Percentiles rank a stretch among this genome's conserved stretches.
Conservation (phyloP, 2,113 vertebrate genomes). For the Acrocephalus arundinaceus region DNA sequence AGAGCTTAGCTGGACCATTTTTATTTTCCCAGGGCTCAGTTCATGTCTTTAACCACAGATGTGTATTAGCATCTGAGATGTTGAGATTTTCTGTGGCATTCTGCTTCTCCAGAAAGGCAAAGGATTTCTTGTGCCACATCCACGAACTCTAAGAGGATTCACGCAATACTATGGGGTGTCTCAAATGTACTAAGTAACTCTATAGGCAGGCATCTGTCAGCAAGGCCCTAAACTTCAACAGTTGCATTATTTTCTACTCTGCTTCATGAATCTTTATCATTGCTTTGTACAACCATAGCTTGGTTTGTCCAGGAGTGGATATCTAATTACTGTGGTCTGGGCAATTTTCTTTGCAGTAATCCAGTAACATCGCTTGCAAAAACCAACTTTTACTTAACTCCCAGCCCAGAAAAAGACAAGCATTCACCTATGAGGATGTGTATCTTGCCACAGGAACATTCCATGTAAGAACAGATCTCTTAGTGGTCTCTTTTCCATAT, state of each 20-base stretch:
- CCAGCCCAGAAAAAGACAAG: not conserved
- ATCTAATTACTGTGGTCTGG: not conserved
- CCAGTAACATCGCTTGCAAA: not conserved
- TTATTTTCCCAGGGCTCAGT: not conserved
- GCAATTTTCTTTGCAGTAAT: not conserved
- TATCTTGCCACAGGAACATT: not conserved
- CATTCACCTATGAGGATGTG: not conserved
- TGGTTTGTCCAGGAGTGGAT: not conserved
- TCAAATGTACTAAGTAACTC: not conserved
- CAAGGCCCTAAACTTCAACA: not conserved
- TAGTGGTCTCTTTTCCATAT: not conserved
- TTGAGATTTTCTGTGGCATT: not conserved
- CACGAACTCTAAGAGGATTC: not conserved
- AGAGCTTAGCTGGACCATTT: not conserved
- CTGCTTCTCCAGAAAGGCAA: not conserved
- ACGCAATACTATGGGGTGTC: not conserved
- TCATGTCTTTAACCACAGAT: not conserved
- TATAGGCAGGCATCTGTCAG: not conserved
- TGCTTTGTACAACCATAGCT: not conserved
- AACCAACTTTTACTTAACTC: fast-evolving
- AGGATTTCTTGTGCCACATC: not conserved
- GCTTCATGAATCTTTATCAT: not conserved
- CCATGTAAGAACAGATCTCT: not conserved
- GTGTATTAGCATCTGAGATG: not conserved
- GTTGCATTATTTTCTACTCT: not conserved